Base-by-base conservation (phyloP, 2,797 vertebrate genomes). In the Hyperoplus lanceolatus region DNA sequence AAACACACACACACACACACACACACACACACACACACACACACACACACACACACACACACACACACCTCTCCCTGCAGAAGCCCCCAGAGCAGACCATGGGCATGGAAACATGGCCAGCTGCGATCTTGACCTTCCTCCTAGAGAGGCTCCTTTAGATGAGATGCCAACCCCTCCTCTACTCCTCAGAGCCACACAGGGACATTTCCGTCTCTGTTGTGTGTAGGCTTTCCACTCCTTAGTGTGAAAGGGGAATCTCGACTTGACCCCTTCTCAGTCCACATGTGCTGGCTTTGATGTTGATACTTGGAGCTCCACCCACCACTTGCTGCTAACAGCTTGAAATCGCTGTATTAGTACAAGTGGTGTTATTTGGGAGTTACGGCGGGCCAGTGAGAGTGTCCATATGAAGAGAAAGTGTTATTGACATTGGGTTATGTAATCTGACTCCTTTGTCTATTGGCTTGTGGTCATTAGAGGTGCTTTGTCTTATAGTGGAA, bases 271-370 rank as follows among this genome's bases (percentile, higher is more conserved):
- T 29, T 69, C 62, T 73, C 50, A 50, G 66, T 87, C 70, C 86
- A 87, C 89, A 84, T 85, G 81, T 74, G 67, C 72, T 8, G 51
- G 43, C 84, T 93, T 91, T 94, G 89, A 91, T 91, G 85, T 88
- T 85, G 73, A 69, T 48, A 62, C 81, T 60, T 4, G 29, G 29
- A 3, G 59, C 87, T 86, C 83, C 85, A 70, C 87, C 90, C 84
- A 68, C 50, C 77, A 41, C 87, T 83, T 62, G 74, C 88, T 87
- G 86, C 79, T 83, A 89, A 91, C 87, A 89, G 87, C 83, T 86
- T 86, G 87, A 86, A 89, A 73, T 66, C 56, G 51, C 76, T 64
- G 75, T 79, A 69, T 86, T 75, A 71, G 67, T 74, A 58, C 63
- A 81, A 68, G 75, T 50, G 77, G 61, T 77, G 88, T 70, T 82